phyloP scores from a whole-genome alignment of 1,140 invertebrate species.

The Nasonia vitripennis region DNA sequence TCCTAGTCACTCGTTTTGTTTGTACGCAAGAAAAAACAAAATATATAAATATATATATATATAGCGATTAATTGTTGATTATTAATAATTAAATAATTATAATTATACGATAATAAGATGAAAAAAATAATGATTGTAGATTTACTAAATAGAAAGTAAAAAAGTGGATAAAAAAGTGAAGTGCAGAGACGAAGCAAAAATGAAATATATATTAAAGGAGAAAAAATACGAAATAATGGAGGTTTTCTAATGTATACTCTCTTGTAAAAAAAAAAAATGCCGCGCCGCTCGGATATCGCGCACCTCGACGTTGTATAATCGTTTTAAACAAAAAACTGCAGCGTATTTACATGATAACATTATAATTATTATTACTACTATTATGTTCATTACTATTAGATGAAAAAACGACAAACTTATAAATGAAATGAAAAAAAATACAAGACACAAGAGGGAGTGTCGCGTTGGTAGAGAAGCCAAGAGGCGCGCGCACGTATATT shows the following conservation, averaged over 20 bases:
- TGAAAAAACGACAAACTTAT: constrained; percentile 20
- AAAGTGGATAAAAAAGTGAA: constrained; percentile 22
- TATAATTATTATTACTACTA: constrained; percentile 36
- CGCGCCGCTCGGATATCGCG: constrained; percentile 48
- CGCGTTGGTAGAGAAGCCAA: constrained; percentile 20
- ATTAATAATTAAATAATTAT: constrained; percentile 55
- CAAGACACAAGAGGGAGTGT: constrained; percentile 28
- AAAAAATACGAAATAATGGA: constrained; percentile 45
- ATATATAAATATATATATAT: constrained; percentile 4
- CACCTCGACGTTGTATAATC: constrained; percentile 49
- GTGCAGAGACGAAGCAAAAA: constrained; percentile 33
- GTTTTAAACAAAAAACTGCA: constrained; percentile 43
- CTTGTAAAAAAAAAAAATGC: constrained; percentile 24
- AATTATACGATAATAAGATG: constrained; percentile 50
- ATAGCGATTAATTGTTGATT: constrained; percentile 56
- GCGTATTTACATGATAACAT: constrained; percentile 33
- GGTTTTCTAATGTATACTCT: constrained; percentile 53
- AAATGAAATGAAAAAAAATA: not conserved
- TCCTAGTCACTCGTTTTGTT: constrained; percentile 55
- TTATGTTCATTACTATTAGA: constrained; percentile 22
- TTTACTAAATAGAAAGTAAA: constrained; percentile 53
- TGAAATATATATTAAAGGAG: constrained; percentile 38
- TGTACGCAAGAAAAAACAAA: constrained; percentile 43
- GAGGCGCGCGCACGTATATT: constrained; percentile 35
- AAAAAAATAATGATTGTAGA: constrained; percentile 52